Conservation (phyloP, 1,140 invertebrate species). For the Saxidomus purpurata region DNA sequence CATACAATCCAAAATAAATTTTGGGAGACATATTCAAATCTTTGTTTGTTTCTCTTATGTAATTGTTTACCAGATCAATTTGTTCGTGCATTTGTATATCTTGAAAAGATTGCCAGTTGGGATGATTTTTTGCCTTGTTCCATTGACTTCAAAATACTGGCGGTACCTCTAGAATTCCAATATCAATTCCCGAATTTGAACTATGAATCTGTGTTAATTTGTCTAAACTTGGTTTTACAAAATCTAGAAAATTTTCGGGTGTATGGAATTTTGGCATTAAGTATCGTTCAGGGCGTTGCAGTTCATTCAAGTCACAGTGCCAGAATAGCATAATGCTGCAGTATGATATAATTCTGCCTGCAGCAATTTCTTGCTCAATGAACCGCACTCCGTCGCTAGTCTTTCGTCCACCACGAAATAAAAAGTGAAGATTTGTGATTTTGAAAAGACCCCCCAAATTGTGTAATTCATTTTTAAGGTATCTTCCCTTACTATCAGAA, state of each 20-base stretch:
- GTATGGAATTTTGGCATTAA: not conserved
- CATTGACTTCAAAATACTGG: not conserved
- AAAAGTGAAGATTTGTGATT: not conserved
- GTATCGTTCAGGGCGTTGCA: not conserved
- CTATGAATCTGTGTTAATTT: not conserved
- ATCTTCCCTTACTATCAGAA: constrained; percentile 8
- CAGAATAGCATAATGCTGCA: not conserved
- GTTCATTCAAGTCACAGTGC: not conserved
- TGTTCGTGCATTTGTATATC: not conserved
- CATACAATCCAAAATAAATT: constrained; percentile 5
- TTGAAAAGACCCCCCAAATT: not conserved
- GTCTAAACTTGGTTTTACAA: not conserved
- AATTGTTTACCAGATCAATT: not conserved
- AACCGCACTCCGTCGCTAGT: not conserved
- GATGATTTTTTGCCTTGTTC: not conserved
- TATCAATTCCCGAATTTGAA: not conserved
- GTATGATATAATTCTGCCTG: not conserved
- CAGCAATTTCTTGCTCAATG: not conserved
- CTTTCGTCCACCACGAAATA: not conserved
- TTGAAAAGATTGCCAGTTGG: not conserved
- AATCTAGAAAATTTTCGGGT: not conserved
- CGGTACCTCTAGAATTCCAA: not conserved
- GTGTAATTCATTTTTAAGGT: not conserved
- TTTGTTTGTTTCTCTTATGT: not conserved
- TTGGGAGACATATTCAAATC: not conserved